phyloP scores from a whole-genome alignment of 2,113 vertebrate species.

The Hipposideros armiger region DNA sequence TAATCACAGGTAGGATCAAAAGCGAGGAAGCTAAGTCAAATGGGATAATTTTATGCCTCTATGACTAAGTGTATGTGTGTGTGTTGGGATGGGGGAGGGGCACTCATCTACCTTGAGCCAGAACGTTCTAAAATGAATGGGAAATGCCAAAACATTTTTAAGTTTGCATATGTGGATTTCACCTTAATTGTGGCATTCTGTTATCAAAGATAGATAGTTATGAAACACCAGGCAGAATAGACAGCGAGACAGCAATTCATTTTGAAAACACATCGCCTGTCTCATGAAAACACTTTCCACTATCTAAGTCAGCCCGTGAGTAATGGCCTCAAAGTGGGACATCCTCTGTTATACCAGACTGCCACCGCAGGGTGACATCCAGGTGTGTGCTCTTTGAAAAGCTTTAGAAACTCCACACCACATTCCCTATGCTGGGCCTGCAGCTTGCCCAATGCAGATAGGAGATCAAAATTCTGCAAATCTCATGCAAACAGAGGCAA shows the following conservation, averaged over 20 bases:
- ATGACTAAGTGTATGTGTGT: not conserved
- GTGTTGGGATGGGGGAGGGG: no score
- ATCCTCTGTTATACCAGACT: slow-evolving; percentile 4
- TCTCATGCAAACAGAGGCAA: not conserved
- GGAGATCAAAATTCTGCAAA: not conserved
- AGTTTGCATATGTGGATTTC: slow-evolving; percentile 65
- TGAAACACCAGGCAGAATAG: not conserved
- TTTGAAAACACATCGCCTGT: slow-evolving; percentile 65
- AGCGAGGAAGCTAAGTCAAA: not conserved
- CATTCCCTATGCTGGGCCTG: not conserved
- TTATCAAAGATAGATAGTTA: slow-evolving; percentile 72
- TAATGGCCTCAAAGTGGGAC: slow-evolving; percentile 41
- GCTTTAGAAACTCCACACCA: not conserved
- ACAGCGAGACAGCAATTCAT: slow-evolving; percentile 70
- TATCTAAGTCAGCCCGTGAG: slow-evolving; percentile 70
- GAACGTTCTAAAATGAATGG: slow-evolving; percentile 61
- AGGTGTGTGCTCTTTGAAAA: slow-evolving; percentile 31
- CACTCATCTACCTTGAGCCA: slow-evolving; percentile 42
- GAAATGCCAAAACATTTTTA: slow-evolving; percentile 58
- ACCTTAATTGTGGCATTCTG: slow-evolving; percentile 71
- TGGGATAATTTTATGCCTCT: not conserved
- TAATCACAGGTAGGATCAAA: not conserved
- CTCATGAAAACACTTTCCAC: slow-evolving; percentile 2
- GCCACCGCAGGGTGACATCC: not conserved
- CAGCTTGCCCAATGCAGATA: fast-evolving